phyloP scores from a whole-genome alignment of 2,888 invertebrate species.

The Dendrolimus pini region DNA sequence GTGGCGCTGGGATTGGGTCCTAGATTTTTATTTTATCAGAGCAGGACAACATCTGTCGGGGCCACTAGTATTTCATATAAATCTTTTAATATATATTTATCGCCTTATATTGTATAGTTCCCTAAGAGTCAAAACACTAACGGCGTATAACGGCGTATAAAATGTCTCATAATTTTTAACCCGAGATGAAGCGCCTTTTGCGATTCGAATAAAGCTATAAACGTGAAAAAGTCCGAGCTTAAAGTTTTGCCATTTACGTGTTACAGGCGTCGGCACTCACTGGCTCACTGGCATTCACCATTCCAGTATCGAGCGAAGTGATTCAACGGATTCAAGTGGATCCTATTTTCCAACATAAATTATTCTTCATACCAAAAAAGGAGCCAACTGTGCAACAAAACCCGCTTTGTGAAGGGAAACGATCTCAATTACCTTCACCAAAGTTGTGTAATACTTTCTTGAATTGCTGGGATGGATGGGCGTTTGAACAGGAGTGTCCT shows the following conservation, averaged over 20 bases:
- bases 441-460: constrained; percentile 78
- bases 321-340: constrained; percentile 50
- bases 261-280: constrained; percentile 16
- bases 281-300: constrained; percentile 44
- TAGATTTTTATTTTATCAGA: too few species aligned
- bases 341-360: constrained; percentile 51
- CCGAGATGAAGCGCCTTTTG: too few species aligned
- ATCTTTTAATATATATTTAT: too few species aligned
- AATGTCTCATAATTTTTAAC: too few species aligned
- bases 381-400: constrained; percentile 46
- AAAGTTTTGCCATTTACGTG: background rate
- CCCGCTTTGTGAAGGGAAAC: constrained; percentile 56
- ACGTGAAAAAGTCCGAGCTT: too few species aligned
- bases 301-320: constrained; percentile 61
- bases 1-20: too few species aligned
- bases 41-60: too few species aligned
- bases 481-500: constrained; percentile 81
- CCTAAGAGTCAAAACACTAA: too few species aligned
- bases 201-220: too few species aligned
- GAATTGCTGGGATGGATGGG: constrained; percentile 84
- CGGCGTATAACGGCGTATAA: too few species aligned
- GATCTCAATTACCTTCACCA: constrained; percentile 79
- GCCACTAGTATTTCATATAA: too few species aligned
- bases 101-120: too few species aligned
- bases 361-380: constrained; percentile 37